Evolutionary conservation across 2,797 vertebrate species (phyloP).

Genomic region (Crypturellus tataupa): DNA sequence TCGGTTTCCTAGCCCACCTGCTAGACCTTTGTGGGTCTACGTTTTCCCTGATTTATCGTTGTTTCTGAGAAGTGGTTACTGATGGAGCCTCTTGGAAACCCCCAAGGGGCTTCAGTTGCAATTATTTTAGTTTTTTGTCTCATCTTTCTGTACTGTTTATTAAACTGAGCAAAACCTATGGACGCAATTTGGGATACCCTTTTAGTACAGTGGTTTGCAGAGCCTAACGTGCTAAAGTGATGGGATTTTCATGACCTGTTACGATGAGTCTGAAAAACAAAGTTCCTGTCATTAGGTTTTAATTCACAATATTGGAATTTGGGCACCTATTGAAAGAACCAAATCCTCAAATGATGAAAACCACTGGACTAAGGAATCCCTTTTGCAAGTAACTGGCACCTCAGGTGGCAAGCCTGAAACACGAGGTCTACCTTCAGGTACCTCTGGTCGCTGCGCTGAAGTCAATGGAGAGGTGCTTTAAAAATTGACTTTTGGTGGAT

Average conservation of each 20-base stretch:
- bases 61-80: background rate
- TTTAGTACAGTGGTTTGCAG: background rate
- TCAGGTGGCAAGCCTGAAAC: background rate
- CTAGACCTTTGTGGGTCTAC: background rate
- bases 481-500: background rate
- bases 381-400: background rate
- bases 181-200: background rate
- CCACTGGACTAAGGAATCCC: conserved; percentile 37
- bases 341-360: conserved; percentile 3
- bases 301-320: background rate
- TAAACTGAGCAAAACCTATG: background rate
- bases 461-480: conserved; percentile 38
- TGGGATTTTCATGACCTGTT: background rate
- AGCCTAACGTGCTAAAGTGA: background rate
- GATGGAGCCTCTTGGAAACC: background rate
- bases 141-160: conserved; percentile 36
- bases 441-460: background rate
- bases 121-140: background rate
- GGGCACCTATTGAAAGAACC: background rate
- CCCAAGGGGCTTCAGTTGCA: background rate
- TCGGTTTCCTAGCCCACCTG: background rate
- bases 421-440: background rate
- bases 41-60: conserved; percentile 1
- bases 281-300: background rate
- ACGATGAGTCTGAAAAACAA: background rate